Evolutionary conservation across 2,888 invertebrate genomes (phyloP), one percentile per base, ranked within the genome.

Genomic region (Peribatodes rhomboidaria): DNA sequence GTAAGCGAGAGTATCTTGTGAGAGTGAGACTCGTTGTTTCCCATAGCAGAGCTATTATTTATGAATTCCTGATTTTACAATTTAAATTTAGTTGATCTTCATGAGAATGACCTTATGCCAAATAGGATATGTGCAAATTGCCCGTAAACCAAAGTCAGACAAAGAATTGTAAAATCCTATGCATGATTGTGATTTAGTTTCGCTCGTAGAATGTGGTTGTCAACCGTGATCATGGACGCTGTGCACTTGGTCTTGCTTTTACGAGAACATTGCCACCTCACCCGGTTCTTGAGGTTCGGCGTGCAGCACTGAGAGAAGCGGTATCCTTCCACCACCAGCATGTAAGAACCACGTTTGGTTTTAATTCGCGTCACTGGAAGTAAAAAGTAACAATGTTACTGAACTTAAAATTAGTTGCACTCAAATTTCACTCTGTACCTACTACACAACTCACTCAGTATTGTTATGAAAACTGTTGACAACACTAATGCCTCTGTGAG

Each of bases 291-390:
- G 8, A 53, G 69, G n/a, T 79, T 83, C 55, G 78, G 82, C 4
- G 55, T 35, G 46, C 82, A 82, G 8, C 84, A 81, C 67, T 79
- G 83, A 13, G 85, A 81, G 70, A 87, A 88, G 14, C 83, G 75
- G 58, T 78, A 76, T 0, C 86, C 86, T 4, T 78, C 76, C 0
- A 82, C 80, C 37, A 75, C 61, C 65, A 87, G 66, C 84, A 85
- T 85, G 50, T 77, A 78, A 8, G 83, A 86, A 7, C 87, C 87
- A 54, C 84, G 77, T 1, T 68, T 68, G 0, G 86, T 84, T 37
- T 69, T 72, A 49, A 84, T 71, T 55, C 78, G 74, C 57, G 66
- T 65, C 52, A 84, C 86, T 86, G 73, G 49, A 85, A 84, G 61
- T 41, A 64, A 39, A n/a, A 65, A 27, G 53, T 18, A 22, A n/a